Conservation (phyloP, 1,140 invertebrate species). For the Limonius californicus region DNA sequence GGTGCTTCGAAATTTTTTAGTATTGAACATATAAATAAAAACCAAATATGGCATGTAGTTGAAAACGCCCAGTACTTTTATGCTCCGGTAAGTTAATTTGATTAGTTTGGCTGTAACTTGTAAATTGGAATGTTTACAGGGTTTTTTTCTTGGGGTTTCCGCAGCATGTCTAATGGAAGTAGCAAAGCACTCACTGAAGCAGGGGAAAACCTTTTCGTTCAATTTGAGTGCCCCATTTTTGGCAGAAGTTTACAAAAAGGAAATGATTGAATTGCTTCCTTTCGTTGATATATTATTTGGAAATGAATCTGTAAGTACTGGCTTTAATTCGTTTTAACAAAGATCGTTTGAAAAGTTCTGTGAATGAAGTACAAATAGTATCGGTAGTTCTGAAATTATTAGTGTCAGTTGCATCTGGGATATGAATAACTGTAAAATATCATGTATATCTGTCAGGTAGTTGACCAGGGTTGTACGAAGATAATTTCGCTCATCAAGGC, state of each 20-base stretch:
- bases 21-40: constrained; percentile 41
- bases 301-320: constrained; percentile 58
- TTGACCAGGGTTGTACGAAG: too few relatives aligned
- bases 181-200: constrained; percentile 1
- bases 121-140: too few relatives aligned
- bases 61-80: constrained; percentile 27
- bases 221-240: constrained; percentile 72
- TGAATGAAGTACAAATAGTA: neutral
- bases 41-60: constrained; percentile 32
- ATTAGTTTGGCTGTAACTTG: constrained; percentile 48
- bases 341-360: too few relatives aligned
- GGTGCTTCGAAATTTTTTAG: constrained; percentile 55
- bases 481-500: too few relatives aligned
- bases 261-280: constrained; percentile 53
- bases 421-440: too few relatives aligned
- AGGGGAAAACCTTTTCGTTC: constrained; percentile 56
- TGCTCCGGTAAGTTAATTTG: constrained; percentile 40
- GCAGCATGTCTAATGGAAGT: constrained; percentile 19
- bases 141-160: constrained; percentile 25
- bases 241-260: constrained; percentile 55
- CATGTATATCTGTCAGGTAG: too few relatives aligned
- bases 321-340: too few relatives aligned
- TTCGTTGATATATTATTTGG: constrained; percentile 70
- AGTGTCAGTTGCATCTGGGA: too few relatives aligned
- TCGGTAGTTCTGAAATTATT: too few relatives aligned